Conservation (phyloP, 2,797 vertebrate species). For the Hipposideros larvatus region DNA sequence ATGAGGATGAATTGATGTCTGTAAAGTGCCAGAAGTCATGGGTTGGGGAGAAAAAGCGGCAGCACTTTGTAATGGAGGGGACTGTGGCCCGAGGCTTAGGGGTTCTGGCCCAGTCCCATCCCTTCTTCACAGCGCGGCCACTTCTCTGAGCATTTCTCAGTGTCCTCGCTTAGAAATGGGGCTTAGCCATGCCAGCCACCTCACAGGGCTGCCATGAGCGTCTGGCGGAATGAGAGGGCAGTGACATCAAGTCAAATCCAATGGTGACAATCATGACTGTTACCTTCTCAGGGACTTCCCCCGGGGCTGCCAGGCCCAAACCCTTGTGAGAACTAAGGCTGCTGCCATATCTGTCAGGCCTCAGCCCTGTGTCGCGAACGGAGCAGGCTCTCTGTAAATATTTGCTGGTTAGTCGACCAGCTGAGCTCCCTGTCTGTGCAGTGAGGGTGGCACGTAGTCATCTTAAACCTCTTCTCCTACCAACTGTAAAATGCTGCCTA, state of each 20-base stretch:
- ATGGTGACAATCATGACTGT: background rate
- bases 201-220: too few relatives aligned
- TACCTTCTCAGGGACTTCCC: background rate
- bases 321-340: background rate
- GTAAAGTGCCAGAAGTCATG: background rate
- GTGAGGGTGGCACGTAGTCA: background rate
- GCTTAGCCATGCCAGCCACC: too few relatives aligned
- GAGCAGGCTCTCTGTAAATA: background rate
- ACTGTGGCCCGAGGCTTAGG: background rate
- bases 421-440: background rate
- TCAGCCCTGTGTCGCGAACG: background rate
- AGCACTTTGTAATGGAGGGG: accelerated
- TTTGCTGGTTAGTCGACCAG: background rate
- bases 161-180: background rate
- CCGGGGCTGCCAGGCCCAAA: background rate
- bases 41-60: accelerated
- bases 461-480: background rate
- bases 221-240: background rate
- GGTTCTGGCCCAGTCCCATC: background rate
- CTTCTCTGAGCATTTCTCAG: background rate
- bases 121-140: background rate
- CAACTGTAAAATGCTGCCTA: background rate
- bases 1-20: background rate
- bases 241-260: background rate
- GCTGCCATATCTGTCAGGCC: background rate